phyloP scores from a whole-genome alignment of 2,888 invertebrate genomes.

The Neoitamus cyanurus region DNA sequence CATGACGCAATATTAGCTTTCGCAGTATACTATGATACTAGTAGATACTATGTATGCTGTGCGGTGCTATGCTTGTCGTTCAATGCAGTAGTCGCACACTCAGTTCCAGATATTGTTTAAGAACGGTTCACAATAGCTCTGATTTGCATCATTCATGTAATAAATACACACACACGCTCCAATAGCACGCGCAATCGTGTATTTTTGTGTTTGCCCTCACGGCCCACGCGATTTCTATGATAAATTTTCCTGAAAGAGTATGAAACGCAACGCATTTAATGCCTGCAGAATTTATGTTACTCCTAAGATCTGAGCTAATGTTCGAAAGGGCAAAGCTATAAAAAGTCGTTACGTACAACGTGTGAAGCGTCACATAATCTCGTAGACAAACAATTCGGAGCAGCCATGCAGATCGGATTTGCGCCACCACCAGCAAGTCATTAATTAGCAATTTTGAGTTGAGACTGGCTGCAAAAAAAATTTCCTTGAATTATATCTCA shows the following conservation, averaged over 20 bases:
- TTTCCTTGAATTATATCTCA: constrained; percentile 7
- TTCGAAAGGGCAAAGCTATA: background rate
- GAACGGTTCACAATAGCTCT: no score
- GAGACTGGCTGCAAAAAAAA: background rate
- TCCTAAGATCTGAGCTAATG: background rate
- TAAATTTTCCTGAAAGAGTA: background rate
- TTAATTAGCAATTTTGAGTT: background rate
- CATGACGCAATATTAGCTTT: no score
- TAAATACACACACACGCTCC: no score
- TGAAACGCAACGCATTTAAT: background rate
- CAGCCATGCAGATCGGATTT: background rate
- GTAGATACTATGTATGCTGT: no score
- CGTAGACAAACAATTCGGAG: background rate
- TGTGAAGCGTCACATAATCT: background rate
- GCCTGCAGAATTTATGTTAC: background rate
- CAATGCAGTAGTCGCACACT: no score
- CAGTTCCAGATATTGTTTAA: no score
- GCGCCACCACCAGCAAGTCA: background rate
- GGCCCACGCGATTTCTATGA: no score
- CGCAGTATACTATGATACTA: no score
- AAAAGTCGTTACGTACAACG: background rate
- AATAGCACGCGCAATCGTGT: no score
- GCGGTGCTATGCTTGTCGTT: no score
- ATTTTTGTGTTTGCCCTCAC: no score
- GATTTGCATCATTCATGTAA: no score